Evolutionary conservation across 2,113 vertebrate genomes (phyloP), one percentile per base, ranked within the genome.

Genomic region (Kobus ellipsiprymnus): DNA sequence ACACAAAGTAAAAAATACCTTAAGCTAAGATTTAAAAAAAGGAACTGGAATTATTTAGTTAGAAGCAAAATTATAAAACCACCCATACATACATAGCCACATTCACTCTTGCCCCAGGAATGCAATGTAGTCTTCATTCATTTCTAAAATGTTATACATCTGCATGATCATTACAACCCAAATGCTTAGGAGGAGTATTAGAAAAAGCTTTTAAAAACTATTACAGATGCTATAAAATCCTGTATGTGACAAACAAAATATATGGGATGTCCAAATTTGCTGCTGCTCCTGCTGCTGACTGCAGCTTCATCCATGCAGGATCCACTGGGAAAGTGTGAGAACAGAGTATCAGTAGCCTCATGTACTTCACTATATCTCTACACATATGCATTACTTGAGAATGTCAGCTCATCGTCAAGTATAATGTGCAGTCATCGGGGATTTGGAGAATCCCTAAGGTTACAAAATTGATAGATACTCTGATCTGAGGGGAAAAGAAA

Each of bases 1-100:
- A 84, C 11, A 33, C 55, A 78, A 81, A 90, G 29, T 62, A 33
- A 93, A 96, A 96, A 85, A 25, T n/a, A 80, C 74, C 23, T 46
- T 67, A 88, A 59, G 27, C 21, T 59, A 59, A 88, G n/a, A 87
- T 4, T 54, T 25, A 29, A 46, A 46, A n/a, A 91, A 12, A 16
- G n/a, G 59, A 90, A 16, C 6, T 59, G 88, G 13, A 83, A 87
- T 15, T 91, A 82, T 55, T 54, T 85, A 84, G 87, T 8, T 87
- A 6, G 0, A 77, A 95, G 59, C 64, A 2, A 95, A 87, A 94
- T 81, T 21, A 59, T 50, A 87, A 95, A 90, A 25, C 21, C 59
- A 85, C 30, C 44, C 48, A 60, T 1, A 29, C 25, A 55, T 23
- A 81, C n/a, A 89, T 15, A 46, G 48, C 25, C 25, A 78, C 50